Evolutionary conservation across 2,797 vertebrate species (phyloP), one percentile per base, ranked within the genome.

Genomic region (Paguma larvata): DNA sequence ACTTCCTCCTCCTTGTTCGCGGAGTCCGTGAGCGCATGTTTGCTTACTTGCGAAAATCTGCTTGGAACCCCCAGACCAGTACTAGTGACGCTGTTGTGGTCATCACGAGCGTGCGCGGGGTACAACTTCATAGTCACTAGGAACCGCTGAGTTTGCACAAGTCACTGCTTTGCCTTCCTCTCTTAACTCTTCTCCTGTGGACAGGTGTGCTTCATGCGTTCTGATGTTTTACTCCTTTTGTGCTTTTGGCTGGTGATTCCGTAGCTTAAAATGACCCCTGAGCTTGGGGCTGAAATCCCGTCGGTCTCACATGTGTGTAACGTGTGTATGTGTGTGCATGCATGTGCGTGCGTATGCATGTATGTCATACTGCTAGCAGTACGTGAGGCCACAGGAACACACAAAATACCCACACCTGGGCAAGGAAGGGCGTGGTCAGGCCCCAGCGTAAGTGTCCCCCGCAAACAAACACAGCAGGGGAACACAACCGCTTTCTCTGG

Each of bases 371-470:
- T 30, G 3, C 15, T n/a, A 63, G 27, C 1, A 21, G 1, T 41
- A 12, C 1, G 3, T 27, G 13, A 32, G 34, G 6, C 32, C 34
- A 32, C 0, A 11, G 4, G 3, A 46, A 48, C 23, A 25, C 16
- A 18, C 27, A 0, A 3, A 79, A 9, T 1, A 25, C 38, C 16
- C 85, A 38, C 30, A 15, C 11, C 48, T 13, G 8, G 46, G 21
- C n/a, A 46, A 46, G 44, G 53, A 63, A 25, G 4, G 32, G 11
- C 15, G 0, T 19, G 6, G 25, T 13, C 62, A 51, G 46, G 11
- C 6, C 15, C 78, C 2, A 0, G 0, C 0, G 0, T 19, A 6
- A 8, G 5, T 23, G 8, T 25, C n/a, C 38, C 0, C 0, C n/a
- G 2, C 84, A 0, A 19, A 5, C 25, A 27, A 10, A 41, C 38